phyloP scores from a whole-genome alignment of 2,888 invertebrate genomes.

The Euproctis similis region DNA sequence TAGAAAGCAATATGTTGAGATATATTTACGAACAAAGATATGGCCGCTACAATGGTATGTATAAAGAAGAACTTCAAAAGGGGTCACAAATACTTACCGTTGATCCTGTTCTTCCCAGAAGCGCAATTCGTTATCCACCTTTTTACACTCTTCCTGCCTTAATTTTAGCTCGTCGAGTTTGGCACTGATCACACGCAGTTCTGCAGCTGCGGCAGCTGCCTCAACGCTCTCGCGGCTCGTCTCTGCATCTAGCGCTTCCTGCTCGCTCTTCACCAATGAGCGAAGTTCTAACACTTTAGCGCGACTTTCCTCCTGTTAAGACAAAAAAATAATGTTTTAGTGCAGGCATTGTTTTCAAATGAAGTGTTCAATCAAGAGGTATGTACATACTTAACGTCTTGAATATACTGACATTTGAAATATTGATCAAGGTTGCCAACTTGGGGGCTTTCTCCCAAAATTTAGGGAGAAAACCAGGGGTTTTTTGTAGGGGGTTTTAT shows the following conservation, averaged over 20 bases:
- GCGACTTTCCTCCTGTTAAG: conserved; percentile 50
- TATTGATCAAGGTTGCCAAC: too few species aligned
- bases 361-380: too few species aligned
- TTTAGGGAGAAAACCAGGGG: too few species aligned
- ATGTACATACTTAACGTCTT: too few species aligned
- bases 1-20: neutral
- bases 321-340: too few species aligned
- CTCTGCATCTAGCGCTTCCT: conserved; percentile 30
- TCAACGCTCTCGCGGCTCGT: conserved; percentile 25
- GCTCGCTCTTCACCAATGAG: conserved; percentile 28
- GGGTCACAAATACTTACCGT: conserved; percentile 25
- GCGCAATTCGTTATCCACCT: conserved; percentile 26
- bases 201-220: conserved; percentile 21
- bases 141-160: conserved; percentile 24
- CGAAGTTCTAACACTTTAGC: conserved; percentile 37
- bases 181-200: conserved; percentile 17
- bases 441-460: too few species aligned
- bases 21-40: neutral
- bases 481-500: too few species aligned
- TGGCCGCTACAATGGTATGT: too few species aligned
- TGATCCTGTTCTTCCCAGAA: conserved; percentile 44
- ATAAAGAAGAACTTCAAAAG: too few species aligned
- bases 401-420: too few species aligned
- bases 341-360: too few species aligned
- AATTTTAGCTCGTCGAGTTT: conserved; percentile 22